phyloP scores from a whole-genome alignment of 2,113 vertebrate species.

The Collichthys lucidus region DNA sequence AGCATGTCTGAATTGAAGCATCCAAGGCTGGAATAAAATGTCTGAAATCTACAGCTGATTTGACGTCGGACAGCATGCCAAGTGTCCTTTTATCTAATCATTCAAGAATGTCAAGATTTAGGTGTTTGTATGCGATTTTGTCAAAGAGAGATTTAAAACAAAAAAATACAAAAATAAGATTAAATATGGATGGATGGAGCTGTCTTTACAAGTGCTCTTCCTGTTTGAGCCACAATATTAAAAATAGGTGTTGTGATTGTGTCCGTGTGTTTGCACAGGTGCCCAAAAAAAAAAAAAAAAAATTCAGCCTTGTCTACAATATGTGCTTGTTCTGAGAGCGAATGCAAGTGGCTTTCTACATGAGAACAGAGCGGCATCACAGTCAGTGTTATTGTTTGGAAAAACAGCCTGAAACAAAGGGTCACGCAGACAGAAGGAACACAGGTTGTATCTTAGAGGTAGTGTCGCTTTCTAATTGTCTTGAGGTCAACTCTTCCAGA shows the following conservation, averaged over 20 bases:
- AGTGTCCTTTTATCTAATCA: conserved; percentile 29
- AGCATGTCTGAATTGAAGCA: conserved; percentile 11
- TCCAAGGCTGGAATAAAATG: conserved; percentile 13
- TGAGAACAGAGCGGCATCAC: conserved; percentile 53
- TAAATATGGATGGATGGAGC: conserved; percentile 13
- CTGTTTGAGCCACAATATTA: conserved; percentile 38
- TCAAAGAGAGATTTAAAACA: conserved; percentile 1
- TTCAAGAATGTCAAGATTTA: not conserved
- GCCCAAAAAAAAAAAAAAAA: too few species aligned
- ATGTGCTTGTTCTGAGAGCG: conserved; percentile 55
- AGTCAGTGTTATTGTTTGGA: conserved; percentile 43
- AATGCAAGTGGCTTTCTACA: conserved; percentile 42
- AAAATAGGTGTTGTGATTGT: conserved; percentile 51
- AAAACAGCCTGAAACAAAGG: conserved; percentile 42
- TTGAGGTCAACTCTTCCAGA: not conserved
- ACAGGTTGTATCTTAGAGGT: not conserved
- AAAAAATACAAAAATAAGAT: not conserved
- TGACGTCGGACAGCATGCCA: conserved; percentile 20
- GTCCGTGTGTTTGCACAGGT: conserved; percentile 62
- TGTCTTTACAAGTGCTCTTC: not conserved
- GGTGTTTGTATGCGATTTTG: not conserved
- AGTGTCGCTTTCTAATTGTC: conserved; percentile 14
- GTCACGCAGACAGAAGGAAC: conserved; percentile 13
- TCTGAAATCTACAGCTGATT: conserved; percentile 36
- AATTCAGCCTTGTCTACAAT: conserved; percentile 54